These are phyloP conservation scores for Allygus modestus DNA, from an alignment of 2,888 invertebrate genomes.

Conservation along the genomic window DNA sequence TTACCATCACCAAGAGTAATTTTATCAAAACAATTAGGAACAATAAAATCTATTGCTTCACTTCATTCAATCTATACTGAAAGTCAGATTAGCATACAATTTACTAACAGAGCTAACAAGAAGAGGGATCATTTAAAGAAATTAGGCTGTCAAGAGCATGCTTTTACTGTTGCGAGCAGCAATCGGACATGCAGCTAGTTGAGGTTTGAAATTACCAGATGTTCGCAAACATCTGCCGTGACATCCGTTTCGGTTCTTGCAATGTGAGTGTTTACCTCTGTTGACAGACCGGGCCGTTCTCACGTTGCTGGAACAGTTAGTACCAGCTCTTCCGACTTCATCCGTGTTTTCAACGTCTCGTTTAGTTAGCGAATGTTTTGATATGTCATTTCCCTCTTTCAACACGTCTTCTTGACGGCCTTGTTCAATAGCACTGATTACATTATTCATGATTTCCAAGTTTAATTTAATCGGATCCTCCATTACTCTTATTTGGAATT, in stretches of 20 bases:
- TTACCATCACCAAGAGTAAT: too few species aligned
- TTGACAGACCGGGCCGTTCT: conserved; percentile 37
- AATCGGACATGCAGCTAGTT: conserved; percentile 35
- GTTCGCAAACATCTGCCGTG: conserved; percentile 50
- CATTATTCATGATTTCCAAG: conserved; percentile 12
- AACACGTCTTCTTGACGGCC: not conserved
- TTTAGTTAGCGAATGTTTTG: conserved; percentile 8
- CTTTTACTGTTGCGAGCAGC: not conserved
- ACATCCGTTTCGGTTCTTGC: conserved; percentile 57
- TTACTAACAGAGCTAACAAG: not conserved
- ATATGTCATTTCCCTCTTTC: not conserved
- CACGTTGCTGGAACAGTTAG: not conserved
- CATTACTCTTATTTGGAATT: not conserved
- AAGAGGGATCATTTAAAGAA: not conserved
- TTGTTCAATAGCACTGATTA: not conserved
- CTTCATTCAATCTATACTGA: too few species aligned
- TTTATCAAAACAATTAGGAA: too few species aligned
- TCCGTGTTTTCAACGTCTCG: not conserved
- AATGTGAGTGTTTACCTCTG: conserved; percentile 60
- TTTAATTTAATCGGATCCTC: not conserved
- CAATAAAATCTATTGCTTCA: too few species aligned
- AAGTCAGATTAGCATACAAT: not conserved
- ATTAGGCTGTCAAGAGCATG: not conserved
- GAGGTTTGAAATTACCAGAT: conserved; percentile 50
- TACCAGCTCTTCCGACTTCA: not conserved